Conservation (phyloP, 2,888 invertebrate species). For the Callosobruchus maculatus region DNA sequence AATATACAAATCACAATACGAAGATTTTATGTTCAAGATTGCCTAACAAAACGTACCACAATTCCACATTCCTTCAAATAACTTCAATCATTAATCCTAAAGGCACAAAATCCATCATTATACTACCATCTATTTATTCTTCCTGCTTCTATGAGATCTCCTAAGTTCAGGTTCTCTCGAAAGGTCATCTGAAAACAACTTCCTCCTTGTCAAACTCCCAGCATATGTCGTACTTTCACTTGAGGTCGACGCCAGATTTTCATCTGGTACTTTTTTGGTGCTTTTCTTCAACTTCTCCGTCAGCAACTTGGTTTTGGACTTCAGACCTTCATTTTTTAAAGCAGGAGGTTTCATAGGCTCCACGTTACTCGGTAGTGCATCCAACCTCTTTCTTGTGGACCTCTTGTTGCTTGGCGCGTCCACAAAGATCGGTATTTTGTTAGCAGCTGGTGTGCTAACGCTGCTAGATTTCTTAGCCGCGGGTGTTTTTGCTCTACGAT, state of each 20-base stretch:
- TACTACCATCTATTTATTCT: background rate
- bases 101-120: too few species aligned
- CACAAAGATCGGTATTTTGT: conserved; percentile 10
- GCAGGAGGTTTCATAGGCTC: background rate
- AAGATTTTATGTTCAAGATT: too few species aligned
- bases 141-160: background rate
- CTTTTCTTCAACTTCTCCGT: conserved; percentile 18
- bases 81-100: too few species aligned
- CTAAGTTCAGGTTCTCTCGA: background rate
- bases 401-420: background rate
- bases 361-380: background rate
- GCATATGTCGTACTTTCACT: background rate
- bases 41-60: too few species aligned
- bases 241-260: background rate
- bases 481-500: background rate
- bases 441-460: conserved; percentile 7
- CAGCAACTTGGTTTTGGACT: conserved; percentile 13
- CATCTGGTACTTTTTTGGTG: conserved; percentile 7
- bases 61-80: too few species aligned
- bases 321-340: conserved; percentile 7
- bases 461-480: background rate
- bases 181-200: background rate
- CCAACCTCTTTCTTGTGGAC: background rate
- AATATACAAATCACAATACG: too few species aligned
- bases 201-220: background rate